Percentiles rank a stretch among this genome's conserved stretches.
phyloP scores from a whole-genome alignment of 2,113 vertebrate species.

The Xenotilapia leptura region DNA sequence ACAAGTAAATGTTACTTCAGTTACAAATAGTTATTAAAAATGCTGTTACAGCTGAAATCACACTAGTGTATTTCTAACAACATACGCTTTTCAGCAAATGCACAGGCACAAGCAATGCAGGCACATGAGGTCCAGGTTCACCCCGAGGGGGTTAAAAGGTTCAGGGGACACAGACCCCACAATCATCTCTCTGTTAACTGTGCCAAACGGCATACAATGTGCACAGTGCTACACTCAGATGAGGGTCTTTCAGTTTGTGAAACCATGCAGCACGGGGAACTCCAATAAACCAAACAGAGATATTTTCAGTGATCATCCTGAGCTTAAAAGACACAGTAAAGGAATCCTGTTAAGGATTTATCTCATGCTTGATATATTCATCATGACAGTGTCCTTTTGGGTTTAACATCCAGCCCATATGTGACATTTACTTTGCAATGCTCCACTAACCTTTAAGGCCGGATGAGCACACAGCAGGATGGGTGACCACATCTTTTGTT shows the following conservation, averaged over 20 bases:
- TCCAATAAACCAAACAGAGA: neutral
- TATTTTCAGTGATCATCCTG: neutral
- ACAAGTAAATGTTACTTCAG: neutral
- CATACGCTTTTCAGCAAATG: slow-evolving; percentile 13
- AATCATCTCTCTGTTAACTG: slow-evolving; percentile 17
- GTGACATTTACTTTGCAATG: neutral
- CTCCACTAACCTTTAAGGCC: slow-evolving; percentile 29
- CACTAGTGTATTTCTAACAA: neutral
- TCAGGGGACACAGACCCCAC: slow-evolving; percentile 17
- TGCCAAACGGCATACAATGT: neutral
- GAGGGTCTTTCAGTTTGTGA: slow-evolving; percentile 26
- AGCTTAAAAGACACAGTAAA: neutral
- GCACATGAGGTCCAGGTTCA: slow-evolving; percentile 39
- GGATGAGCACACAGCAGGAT: neutral
- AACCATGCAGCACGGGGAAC: slow-evolving; percentile 1
- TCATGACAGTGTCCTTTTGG: slow-evolving; percentile 3
- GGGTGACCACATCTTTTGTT: neutral
- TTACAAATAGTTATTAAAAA: neutral
- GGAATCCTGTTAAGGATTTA: neutral
- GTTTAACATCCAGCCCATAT: neutral
- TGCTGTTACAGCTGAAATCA: neutral
- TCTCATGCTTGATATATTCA: slow-evolving; percentile 2
- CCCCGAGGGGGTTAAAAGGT: slow-evolving; percentile 59
- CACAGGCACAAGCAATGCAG: slow-evolving; percentile 53
- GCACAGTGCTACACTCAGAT: neutral